Evolutionary conservation across 2,113 vertebrate genomes (phyloP), one percentile per base, ranked within the genome.

Genomic region (Panurus biarmicus): DNA sequence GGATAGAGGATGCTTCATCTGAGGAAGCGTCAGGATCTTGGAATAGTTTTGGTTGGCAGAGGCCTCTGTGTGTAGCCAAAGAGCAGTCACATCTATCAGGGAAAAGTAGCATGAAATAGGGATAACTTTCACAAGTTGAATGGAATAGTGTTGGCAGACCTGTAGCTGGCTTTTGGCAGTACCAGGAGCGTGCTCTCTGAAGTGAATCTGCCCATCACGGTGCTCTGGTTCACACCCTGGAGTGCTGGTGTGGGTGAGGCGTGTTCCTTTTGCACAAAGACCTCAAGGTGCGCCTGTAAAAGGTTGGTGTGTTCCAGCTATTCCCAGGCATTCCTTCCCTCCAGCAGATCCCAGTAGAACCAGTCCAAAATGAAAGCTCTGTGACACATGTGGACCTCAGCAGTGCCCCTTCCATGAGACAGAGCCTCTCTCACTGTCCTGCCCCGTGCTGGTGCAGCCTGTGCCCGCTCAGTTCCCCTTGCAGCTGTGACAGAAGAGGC

Each of bases 221-320:
- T 7, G 38, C 35, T 45, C 35, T 35, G 8, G 35, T 28, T 76
- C 62, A 14, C 35, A 20, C 14, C 33, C 29, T 29, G 42, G 18
- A 45, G 36, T 8, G 24, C 7, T 20, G 47, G 7, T 28, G 53
- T 10, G 8, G 17, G 22, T 0, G 0, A 85, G 50, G 8, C 2
- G 8, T 23, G 8, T 33, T 66, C 42, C 35, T 60, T 70, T 14
- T 10, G 65, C 44, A 28, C 35, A 28, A 11, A 48, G 18, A 57
- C 42, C 28, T 40, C 23, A 33, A 11, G 44, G 18, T 11, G 6
- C 29, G 7, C 29, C 29, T 58, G 23, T 40, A 23, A 47, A 69
- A 40, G 44, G 40, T n/a, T 3, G 6, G 29, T 23, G 44, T 69
- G 35, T 42, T 65, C 29, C 60, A 28, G 26, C 65, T 12, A 7